Percentiles rank a stretch among this genome's conserved stretches.
Conservation (phyloP, 2,797 vertebrate species). For the Lagocephalus sceleratus region DNA sequence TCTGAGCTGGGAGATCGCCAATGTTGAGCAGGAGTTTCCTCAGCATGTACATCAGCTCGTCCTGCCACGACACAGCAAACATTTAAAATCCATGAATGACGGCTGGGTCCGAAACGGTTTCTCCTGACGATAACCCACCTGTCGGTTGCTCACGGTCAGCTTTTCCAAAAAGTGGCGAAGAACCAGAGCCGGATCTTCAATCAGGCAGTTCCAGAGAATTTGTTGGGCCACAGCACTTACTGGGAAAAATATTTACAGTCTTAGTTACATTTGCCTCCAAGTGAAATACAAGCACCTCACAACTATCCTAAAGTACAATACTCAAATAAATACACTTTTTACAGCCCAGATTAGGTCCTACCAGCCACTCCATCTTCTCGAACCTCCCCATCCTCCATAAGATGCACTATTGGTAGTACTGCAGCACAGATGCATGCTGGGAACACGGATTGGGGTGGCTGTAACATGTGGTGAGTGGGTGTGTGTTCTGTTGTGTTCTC, state of each 20-base stretch:
- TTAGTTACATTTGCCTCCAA: no score
- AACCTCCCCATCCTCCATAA: constrained; percentile 98
- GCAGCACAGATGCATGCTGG: constrained; percentile 98
- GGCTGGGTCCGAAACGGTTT: background rate
- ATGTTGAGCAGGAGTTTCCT: constrained; percentile 96
- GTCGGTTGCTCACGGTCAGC: constrained; percentile 96
- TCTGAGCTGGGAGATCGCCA: constrained; percentile 97
- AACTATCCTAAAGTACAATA: no score
- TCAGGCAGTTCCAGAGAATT: constrained; percentile 98
- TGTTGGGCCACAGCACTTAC: constrained; percentile 97
- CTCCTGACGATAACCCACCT: constrained; percentile 71
- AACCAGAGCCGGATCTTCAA: constrained; percentile 96
- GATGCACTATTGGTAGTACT: constrained; percentile 94
- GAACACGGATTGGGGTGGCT: constrained; percentile 96
- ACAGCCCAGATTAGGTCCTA: constrained; percentile 42
- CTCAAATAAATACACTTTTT: background rate
- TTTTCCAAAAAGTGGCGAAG: constrained; percentile 97
- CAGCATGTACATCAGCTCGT: constrained; percentile 98
- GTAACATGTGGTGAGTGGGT: constrained; percentile 92
- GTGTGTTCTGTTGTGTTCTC: constrained; percentile 96
- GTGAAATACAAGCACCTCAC: no score
- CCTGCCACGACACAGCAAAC: constrained; percentile 66
- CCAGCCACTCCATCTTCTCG: constrained; percentile 97
- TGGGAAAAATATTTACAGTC: constrained; percentile 46
- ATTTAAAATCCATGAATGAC: background rate